Conservation (phyloP, 2,113 vertebrate species). For the Cettia cetti region DNA sequence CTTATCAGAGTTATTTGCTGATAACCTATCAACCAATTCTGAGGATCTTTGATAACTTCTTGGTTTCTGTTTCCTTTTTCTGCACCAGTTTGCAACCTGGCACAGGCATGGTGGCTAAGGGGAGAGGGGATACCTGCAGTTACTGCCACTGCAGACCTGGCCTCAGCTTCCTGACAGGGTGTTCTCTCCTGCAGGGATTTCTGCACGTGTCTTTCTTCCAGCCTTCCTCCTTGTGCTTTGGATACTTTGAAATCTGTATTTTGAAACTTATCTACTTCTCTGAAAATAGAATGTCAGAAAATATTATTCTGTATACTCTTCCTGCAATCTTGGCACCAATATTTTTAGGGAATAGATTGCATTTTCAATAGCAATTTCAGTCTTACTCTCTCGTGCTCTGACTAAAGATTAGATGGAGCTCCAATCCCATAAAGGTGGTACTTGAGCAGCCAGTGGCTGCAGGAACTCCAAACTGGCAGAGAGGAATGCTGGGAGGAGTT, state of each 20-base stretch:
- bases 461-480: neutral
- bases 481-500: neutral
- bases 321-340: neutral
- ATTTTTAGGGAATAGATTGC: neutral
- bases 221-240: neutral
- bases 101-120: neutral
- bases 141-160: accelerated
- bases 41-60: neutral
- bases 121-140: neutral
- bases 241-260: neutral
- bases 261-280: neutral
- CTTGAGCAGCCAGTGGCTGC: neutral
- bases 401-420: neutral
- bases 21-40: neutral
- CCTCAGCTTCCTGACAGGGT: neutral
- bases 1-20: neutral
- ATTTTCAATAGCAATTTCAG: neutral
- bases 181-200: neutral
- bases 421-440: neutral
- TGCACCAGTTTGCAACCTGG: neutral
- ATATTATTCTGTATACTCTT: neutral
- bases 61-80: neutral
- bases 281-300: neutral
- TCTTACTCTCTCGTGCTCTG: neutral
- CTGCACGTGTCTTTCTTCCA: accelerated